A percentile compares a stretch with the other conserved stretches of the same genome.
These are phyloP conservation scores for Zaprionus lachaisei DNA, from an alignment of 1,140 invertebrate species.

Conservation along the genomic window DNA sequence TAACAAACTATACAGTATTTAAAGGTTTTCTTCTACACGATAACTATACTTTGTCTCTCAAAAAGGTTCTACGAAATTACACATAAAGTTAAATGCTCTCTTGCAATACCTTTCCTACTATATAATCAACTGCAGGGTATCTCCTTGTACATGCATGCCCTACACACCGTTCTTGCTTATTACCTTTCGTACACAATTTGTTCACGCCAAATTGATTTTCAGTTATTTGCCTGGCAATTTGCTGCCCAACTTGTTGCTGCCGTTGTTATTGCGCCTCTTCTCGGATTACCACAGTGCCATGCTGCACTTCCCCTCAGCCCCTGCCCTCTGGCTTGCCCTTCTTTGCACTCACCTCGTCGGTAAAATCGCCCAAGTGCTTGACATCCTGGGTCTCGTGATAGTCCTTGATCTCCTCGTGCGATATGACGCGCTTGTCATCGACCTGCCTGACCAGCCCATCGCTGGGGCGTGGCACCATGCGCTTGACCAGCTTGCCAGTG, in stretches of 20 bases:
- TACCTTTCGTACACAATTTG: conserved; percentile 35
- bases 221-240: conserved; percentile 75
- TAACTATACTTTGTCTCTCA: too few species aligned
- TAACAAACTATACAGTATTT: too few species aligned
- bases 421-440: conserved; percentile 91
- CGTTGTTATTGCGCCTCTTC: conserved; percentile 14
- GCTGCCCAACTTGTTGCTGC: conserved; percentile 12
- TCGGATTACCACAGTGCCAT: conserved; percentile 34
- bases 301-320: neutral
- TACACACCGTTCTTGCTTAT: neutral
- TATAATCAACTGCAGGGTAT: conserved; percentile 10
- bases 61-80: too few species aligned
- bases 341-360: conserved; percentile 89
- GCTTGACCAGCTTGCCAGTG: conserved; percentile 68
- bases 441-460: conserved; percentile 92
- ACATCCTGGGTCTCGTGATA: conserved; percentile 92
- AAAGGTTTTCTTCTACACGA: too few species aligned
- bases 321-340: neutral
- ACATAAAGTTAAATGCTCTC: too few species aligned
- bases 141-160: neutral
- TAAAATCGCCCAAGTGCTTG: conserved; percentile 91
- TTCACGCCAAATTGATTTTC: conserved; percentile 80
- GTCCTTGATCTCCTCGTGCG: conserved; percentile 92
- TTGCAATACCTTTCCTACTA: too few species aligned
- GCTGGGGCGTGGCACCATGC: conserved; percentile 81